Conservation (phyloP, 23 tunicate species). For the Oikopleura dioica region DNA sequence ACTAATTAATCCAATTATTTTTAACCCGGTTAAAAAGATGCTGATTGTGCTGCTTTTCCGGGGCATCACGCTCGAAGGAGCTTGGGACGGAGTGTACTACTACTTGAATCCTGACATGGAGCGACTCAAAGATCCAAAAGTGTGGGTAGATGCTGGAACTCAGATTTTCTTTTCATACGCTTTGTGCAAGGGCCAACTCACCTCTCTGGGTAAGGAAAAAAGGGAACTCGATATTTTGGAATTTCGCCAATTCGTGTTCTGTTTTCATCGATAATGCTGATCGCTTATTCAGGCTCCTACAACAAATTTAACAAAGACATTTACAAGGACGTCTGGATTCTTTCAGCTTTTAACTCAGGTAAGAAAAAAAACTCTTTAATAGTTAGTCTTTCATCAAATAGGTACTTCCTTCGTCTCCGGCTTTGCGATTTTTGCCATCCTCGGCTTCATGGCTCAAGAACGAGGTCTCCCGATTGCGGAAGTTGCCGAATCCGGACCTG, state of each 20-base stretch:
- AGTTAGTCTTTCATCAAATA: too few species aligned
- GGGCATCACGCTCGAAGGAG: slow-evolving; percentile 87
- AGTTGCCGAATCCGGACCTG: slow-evolving; percentile 98
- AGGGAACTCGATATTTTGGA: not conserved
- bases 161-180: slow-evolving; percentile 97
- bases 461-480: slow-evolving; percentile 40
- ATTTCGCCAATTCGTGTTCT: not conserved
- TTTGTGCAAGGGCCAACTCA: slow-evolving; percentile 41
- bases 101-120: slow-evolving; percentile 53
- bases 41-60: slow-evolving; percentile 60
- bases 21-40: too few species aligned
- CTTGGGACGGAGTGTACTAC: slow-evolving; percentile 40
- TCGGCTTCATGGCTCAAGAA: slow-evolving; percentile 94
- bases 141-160: slow-evolving; percentile 97
- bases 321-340: slow-evolving; percentile 25
- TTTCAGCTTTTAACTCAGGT: slow-evolving; percentile 8
- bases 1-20: too few species aligned
- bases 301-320: slow-evolving; percentile 76
- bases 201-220: not conserved
- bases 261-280: too few species aligned
- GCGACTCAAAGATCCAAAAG: slow-evolving; percentile 64
- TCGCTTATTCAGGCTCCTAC: slow-evolving; percentile 78
- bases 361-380: too few species aligned
- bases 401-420: slow-evolving; percentile 97
- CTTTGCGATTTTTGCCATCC: slow-evolving; percentile 83